A percentile compares a stretch with the other conserved stretches of the same genome.
Evolutionary conservation across 2,888 invertebrate species (phyloP).

Genomic region (Euspilapteryx auroguttella): DNA sequence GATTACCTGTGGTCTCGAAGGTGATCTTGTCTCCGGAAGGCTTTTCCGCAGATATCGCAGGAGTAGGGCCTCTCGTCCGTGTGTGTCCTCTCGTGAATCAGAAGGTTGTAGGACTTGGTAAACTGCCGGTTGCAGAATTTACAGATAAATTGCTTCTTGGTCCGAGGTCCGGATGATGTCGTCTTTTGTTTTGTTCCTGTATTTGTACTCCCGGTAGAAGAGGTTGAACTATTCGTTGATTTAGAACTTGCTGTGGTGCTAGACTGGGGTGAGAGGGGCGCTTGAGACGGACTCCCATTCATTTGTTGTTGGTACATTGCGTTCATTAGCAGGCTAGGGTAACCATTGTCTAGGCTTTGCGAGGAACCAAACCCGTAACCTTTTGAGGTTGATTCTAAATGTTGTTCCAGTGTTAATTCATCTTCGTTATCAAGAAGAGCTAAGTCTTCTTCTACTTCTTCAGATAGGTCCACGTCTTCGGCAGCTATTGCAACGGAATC

Average conservation of each 20-base stretch:
- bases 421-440: slow-evolving; percentile 77
- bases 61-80: slow-evolving; percentile 97
- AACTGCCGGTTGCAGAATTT: slow-evolving; percentile 97
- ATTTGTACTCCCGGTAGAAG: slow-evolving; percentile 42
- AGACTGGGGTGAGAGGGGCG: slow-evolving; percentile 42
- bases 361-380: slow-evolving; percentile 45
- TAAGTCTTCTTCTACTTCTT: slow-evolving; percentile 74
- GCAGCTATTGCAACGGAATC: slow-evolving; percentile 51
- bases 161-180: slow-evolving; percentile 70
- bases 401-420: slow-evolving; percentile 64
- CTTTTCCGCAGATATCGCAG: no score
- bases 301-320: slow-evolving; percentile 65
- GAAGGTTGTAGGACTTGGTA: slow-evolving; percentile 95
- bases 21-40: slow-evolving; percentile 96
- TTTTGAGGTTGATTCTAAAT: slow-evolving; percentile 45
- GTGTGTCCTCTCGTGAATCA: slow-evolving; percentile 97
- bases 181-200: slow-evolving; percentile 50
- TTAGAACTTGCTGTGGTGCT: slow-evolving; percentile 35
- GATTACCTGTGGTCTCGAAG: slow-evolving; percentile 87
- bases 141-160: slow-evolving; percentile 98
- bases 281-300: slow-evolving; percentile 45
- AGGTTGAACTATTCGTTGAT: slow-evolving; percentile 45
- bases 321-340: slow-evolving; percentile 72
- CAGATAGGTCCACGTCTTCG: slow-evolving; percentile 69
- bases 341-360: slow-evolving; percentile 67